Evolutionary conservation across 2,797 vertebrate genomes (phyloP), one percentile per base, ranked within the genome.

Genomic region (Takifugu rubripes): DNA sequence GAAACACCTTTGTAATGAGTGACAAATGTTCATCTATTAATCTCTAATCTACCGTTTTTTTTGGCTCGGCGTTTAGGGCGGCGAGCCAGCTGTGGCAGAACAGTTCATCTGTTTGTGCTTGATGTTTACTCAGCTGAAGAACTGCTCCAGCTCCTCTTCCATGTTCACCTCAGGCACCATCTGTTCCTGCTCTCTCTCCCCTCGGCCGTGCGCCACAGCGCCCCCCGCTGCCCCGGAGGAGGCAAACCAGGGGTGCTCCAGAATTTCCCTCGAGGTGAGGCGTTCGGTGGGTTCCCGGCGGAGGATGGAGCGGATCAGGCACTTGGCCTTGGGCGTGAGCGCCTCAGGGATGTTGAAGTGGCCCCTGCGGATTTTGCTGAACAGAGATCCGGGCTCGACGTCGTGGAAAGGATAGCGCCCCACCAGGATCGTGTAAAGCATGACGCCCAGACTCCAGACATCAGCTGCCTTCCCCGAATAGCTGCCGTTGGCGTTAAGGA

Each of bases 351-450:
- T 94, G 94, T 93, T 99, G 90, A 98, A 99, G 85, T 98, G 96
- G 86, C 97, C 97, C 1, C 97, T 89, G 54, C 97, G 95, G 85
- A 99, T 99, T 89, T 98, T 98, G 89, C 94, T 97, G 89, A 99
- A 99, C 83, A 99, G 92, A 10, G 96, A 98, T 72, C 96, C 93
- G 14, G 97, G 97, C 83, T 99, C 97, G 63, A 98, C 93, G 78
- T 99, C 97, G 74, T 99, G 97, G 90, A 99, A 99, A 52, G 97
- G 97, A 84, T 99, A 99, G 65, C 97, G 96, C 72, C 97, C 97
- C 57, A 99, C 96, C 16, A 99, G 89, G 92, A 99, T 99, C 79
- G 97, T 99, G 66, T 99, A 99, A 26, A 99, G 95, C 97, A 99
- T 99, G 81, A 99, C 96, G 16, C 97, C 97, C 82, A 99, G 90